Conservation (phyloP, 2,888 invertebrate genomes). For the Ophion ellenae region DNA sequence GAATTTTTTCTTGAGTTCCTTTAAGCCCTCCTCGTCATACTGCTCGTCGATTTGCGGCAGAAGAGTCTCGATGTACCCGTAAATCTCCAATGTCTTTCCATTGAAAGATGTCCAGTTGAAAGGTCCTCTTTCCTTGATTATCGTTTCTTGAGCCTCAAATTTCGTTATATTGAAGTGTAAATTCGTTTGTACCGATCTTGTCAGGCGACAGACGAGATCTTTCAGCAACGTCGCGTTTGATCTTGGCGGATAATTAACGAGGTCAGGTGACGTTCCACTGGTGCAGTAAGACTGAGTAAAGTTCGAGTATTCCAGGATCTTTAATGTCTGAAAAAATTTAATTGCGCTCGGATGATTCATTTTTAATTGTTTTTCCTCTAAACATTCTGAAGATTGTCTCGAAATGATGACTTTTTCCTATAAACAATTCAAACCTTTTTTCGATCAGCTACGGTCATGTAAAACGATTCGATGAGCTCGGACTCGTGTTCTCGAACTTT, state of each 20-base stretch:
- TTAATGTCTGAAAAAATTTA: conserved; percentile 70
- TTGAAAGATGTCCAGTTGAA: conserved; percentile 80
- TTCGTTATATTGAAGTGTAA: conserved; percentile 72
- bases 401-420: background rate
- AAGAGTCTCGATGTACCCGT: conserved; percentile 75
- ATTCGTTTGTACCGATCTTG: conserved; percentile 72
- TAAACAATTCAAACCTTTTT: conserved; percentile 73
- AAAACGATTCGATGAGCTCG: conserved; percentile 78
- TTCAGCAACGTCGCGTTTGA: conserved; percentile 77
- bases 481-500: conserved; percentile 72
- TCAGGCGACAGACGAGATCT: conserved; percentile 75
- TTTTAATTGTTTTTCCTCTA: background rate
- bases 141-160: conserved; percentile 63
- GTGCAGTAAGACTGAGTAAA: conserved; percentile 76
- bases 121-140: conserved; percentile 40
- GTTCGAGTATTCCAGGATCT: conserved; percentile 77
- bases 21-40: conserved; percentile 64
- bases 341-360: background rate
- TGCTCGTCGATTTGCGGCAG: conserved; percentile 71
- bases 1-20: conserved; percentile 70
- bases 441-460: conserved; percentile 75
- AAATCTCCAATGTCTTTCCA: conserved; percentile 74
- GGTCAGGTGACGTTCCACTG: conserved; percentile 66
- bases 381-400: background rate
- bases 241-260: conserved; percentile 76